These are phyloP conservation scores for Bryconaethiops microstoma DNA, from an alignment of 2,797 vertebrate genomes.

Conservation along the genomic window DNA sequence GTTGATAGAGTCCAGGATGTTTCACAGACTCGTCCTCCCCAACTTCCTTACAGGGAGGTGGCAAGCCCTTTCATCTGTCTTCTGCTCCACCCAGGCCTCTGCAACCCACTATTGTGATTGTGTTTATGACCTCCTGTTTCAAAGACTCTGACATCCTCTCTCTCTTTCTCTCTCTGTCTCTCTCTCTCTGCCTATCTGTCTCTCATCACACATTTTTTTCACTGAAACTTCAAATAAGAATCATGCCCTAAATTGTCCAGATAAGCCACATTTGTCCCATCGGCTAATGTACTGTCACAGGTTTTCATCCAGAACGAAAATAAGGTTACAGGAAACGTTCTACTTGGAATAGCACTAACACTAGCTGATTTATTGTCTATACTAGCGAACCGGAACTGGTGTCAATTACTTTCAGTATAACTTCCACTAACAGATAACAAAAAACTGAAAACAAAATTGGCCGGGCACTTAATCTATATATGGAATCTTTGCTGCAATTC, in stretches of 20 bases:
- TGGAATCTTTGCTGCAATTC: too few relatives aligned
- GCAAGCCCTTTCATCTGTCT: slow-evolving; percentile 73
- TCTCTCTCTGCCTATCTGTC: slow-evolving; percentile 64
- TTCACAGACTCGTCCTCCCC: slow-evolving; percentile 47
- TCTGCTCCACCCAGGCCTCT: slow-evolving; percentile 37
- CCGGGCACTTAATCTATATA: too few relatives aligned
- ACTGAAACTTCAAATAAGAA: slow-evolving; percentile 31
- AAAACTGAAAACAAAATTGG: too few relatives aligned
- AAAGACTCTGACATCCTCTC: slow-evolving; percentile 33
- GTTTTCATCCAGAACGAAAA: neutral
- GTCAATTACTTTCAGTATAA: neutral
- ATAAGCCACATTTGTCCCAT: slow-evolving; percentile 22
- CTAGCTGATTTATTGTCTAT: neutral
- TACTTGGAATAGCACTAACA: neutral
- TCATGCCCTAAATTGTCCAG: slow-evolving; percentile 16
- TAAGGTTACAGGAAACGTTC: too few relatives aligned
- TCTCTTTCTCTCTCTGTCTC: slow-evolving; percentile 59
- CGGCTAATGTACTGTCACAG: neutral
- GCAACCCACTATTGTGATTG: slow-evolving; percentile 47
- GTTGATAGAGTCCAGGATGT: slow-evolving; percentile 38
- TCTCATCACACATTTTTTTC: slow-evolving; percentile 46
- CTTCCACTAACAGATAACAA: neutral
- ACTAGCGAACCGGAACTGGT: neutral
- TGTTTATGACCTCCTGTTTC: slow-evolving; percentile 55
- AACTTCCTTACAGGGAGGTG: slow-evolving; percentile 70